phyloP scores from a whole-genome alignment of 2,888 invertebrate genomes.

The Cerastoderma edule region DNA sequence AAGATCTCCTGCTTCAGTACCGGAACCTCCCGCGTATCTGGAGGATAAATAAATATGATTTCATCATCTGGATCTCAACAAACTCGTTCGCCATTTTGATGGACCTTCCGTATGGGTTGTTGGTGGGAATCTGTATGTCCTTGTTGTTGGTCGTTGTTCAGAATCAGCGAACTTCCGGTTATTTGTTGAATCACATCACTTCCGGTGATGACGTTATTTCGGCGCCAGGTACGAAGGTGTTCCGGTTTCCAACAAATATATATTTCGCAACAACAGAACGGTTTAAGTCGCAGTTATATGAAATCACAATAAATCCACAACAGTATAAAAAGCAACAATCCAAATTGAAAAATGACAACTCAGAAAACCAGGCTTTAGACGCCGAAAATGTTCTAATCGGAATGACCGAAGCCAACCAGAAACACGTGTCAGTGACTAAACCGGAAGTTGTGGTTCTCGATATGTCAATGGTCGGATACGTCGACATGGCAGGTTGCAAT shows the following conservation, averaged over 20 bases:
- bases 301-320: slow-evolving; percentile 37
- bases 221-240: slow-evolving; percentile 38
- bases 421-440: background rate
- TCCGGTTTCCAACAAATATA: slow-evolving; percentile 46
- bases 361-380: slow-evolving; percentile 2
- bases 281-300: slow-evolving; percentile 50
- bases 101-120: slow-evolving; percentile 74
- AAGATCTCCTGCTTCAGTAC: slow-evolving; percentile 87
- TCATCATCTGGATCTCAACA: slow-evolving; percentile 83
- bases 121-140: slow-evolving; percentile 71
- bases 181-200: slow-evolving; percentile 40
- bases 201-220: slow-evolving; percentile 51
- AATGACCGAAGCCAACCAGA: background rate
- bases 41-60: slow-evolving; percentile 91
- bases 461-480: slow-evolving; percentile 69
- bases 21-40: slow-evolving; percentile 89
- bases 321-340: slow-evolving; percentile 23
- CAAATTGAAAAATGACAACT: background rate
- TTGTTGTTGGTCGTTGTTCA: slow-evolving; percentile 66
- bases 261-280: slow-evolving; percentile 59
- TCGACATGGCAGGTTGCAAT: slow-evolving; percentile 73
- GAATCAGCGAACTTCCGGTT: slow-evolving; percentile 58
- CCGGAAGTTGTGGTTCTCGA: slow-evolving; percentile 66
- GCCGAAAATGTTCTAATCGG: background rate
- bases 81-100: slow-evolving; percentile 66